Percentiles rank a stretch among this genome's conserved stretches.
Evolutionary conservation across 64 coral and sea anemone genomes (phyloP).

Genomic region (Platygyra sinensis): DNA sequence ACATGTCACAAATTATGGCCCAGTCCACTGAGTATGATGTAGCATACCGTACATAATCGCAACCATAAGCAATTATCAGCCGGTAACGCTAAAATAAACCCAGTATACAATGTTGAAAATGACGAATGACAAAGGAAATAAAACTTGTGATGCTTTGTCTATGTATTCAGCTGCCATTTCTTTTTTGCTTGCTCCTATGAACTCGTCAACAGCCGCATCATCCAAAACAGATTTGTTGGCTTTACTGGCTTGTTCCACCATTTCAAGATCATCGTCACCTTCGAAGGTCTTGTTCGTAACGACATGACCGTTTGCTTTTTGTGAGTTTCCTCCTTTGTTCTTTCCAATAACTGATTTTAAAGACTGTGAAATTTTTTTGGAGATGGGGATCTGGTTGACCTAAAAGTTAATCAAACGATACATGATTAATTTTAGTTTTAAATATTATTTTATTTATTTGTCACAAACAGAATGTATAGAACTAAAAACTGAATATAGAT

Average conservation of each 20-base stretch:
- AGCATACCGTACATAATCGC: neutral
- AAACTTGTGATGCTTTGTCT: neutral
- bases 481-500: no score
- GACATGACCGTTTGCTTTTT: neutral
- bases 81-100: neutral
- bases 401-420: neutral
- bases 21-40: no score
- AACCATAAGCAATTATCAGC: neutral
- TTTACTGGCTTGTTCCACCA: neutral
- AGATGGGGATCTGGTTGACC: neutral
- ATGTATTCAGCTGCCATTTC: neutral
- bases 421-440: no score
- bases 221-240: neutral
- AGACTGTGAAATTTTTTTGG: neutral
- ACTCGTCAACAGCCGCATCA: neutral
- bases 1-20: no score
- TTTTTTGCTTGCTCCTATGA: slow-evolving; percentile 17
- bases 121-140: neutral
- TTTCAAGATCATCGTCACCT: slow-evolving; percentile 12
- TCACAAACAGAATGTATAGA: no score
- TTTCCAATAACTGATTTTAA: neutral
- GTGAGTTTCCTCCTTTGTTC: neutral
- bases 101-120: neutral
- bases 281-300: neutral
- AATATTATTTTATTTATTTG: no score